Evolutionary conservation across 1,140 invertebrate species (phyloP), one percentile per base, ranked within the genome.

Genomic region (Mya arenaria): DNA sequence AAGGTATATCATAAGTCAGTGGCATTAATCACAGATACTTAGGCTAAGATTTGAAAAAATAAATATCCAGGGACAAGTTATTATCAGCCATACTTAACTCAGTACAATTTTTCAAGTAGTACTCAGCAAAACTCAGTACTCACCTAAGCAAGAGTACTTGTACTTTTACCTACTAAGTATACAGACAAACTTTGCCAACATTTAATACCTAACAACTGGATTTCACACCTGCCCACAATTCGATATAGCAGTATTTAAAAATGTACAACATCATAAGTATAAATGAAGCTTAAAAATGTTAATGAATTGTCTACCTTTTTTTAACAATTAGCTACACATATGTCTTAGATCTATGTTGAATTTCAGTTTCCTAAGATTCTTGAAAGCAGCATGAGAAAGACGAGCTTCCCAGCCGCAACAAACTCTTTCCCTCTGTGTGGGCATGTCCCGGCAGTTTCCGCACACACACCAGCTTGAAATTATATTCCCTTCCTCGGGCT

Each of bases 381-480:
- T 34, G 62, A 52, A 19, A 34, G 30, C 75, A 78, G 36, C 68
- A 28, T 25, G 60, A 36, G 10, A 37, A 58, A 39, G 36, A 28
- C 23, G 15, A 32, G 6, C 48, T 62, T n/a, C n/a, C n/a, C n/a
- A n/a, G n/a, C n/a, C n/a, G 63, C 62, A 78, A 56, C 75, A 78
- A 2, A 78, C 62, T 30, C 60, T 66, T 30, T 78, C 75, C 17
- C 48, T 23, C 39, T 44, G 60, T 15, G 75, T 79, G 19, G 75
- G 62, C 75, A 68, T 79, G 28, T 68, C 62, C 37, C 63, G 34
- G 75, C 75, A 79, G 8, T 52, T 66, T 13, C 1, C 36, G 34
- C 62, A 79, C 8, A 34, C 23, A 41, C 73, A 75, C 73, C 73
- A 75, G n/a, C n/a, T n/a, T n/a, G n/a, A n/a, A n/a, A n/a, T n/a